Conservation (phyloP, 2,113 vertebrate genomes). For the Cepphus grylle region DNA sequence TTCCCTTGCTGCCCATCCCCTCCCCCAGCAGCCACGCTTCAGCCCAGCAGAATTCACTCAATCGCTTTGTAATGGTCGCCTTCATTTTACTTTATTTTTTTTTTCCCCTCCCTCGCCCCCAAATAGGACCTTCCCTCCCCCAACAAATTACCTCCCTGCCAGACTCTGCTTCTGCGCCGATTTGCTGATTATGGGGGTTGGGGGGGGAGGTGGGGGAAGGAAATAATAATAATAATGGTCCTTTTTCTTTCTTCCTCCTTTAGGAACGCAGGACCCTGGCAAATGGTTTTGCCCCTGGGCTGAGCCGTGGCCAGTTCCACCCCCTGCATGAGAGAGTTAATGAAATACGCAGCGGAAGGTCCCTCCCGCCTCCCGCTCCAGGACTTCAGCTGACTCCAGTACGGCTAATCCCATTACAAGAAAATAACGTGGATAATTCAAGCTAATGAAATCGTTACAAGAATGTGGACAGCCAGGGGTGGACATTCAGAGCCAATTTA, state of each 20-base stretch:
- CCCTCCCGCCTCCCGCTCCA: conserved; percentile 30
- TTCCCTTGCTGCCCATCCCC: not conserved
- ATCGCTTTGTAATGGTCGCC: not conserved
- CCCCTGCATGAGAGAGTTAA: conserved; percentile 44
- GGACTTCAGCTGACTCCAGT: conserved; percentile 68
- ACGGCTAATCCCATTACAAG: conserved; percentile 76
- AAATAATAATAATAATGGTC: not conserved
- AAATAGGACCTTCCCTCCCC: not conserved
- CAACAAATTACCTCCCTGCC: not conserved
- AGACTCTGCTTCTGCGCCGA: not conserved
- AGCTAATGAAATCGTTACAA: conserved; percentile 78
- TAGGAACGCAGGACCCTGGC: conserved; percentile 28
- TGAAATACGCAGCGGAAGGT: conserved; percentile 18
- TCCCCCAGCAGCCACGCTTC: not conserved
- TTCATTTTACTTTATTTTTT: not conserved
- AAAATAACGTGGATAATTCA: conserved; percentile 81
- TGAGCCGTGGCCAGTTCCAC: conserved; percentile 47
- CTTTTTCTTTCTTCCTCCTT: conserved; percentile 38
- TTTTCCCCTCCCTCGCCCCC: rapidly evolving
- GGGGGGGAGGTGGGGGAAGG: not conserved
- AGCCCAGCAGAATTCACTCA: not conserved
- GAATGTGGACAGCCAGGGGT: conserved; percentile 74
- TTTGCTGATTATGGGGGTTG: not conserved
- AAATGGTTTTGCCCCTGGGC: conserved; percentile 62
- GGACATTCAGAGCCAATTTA: conserved; percentile 73